These are phyloP conservation scores for Carassius gibelio DNA, from an alignment of 2,113 vertebrate species.

Conservation along the genomic window DNA sequence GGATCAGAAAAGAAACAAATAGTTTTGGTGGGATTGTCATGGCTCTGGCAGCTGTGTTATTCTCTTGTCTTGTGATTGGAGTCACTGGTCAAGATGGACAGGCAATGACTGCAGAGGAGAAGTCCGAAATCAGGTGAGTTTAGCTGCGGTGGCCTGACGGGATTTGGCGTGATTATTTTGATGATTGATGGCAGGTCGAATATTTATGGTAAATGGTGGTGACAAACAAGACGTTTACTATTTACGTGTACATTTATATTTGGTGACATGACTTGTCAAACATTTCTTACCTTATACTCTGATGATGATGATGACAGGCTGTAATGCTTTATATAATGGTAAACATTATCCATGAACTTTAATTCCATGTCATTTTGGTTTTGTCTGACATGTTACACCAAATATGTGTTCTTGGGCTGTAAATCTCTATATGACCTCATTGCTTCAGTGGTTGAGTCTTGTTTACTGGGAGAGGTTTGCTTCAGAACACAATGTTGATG, in stretches of 20 bases:
- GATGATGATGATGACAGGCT: not conserved
- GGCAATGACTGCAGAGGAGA: constrained; percentile 76
- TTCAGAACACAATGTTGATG: not conserved
- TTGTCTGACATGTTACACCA: not conserved
- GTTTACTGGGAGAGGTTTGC: not conserved
- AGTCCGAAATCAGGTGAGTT: constrained; percentile 72
- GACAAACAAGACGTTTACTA: not conserved
- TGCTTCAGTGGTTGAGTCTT: not conserved
- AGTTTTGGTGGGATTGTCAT: constrained; percentile 36
- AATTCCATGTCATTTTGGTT: constrained; percentile 17
- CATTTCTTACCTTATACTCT: not conserved
- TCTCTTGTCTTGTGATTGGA: constrained; percentile 62
- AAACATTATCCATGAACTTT: not conserved
- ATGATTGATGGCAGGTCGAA: not conserved
- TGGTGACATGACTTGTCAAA: not conserved
- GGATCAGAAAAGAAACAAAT: constrained; percentile 3
- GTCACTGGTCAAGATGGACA: constrained; percentile 66
- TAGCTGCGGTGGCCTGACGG: not conserved
- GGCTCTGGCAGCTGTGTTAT: constrained; percentile 62
- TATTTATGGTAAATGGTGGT: not conserved
- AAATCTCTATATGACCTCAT: not conserved
- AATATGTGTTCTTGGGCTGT: not conserved
- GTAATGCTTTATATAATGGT: not conserved
- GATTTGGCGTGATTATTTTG: not conserved
- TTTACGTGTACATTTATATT: not conserved